Conservation (phyloP, 1,140 invertebrate species). For the Oscheius sp. region DNA sequence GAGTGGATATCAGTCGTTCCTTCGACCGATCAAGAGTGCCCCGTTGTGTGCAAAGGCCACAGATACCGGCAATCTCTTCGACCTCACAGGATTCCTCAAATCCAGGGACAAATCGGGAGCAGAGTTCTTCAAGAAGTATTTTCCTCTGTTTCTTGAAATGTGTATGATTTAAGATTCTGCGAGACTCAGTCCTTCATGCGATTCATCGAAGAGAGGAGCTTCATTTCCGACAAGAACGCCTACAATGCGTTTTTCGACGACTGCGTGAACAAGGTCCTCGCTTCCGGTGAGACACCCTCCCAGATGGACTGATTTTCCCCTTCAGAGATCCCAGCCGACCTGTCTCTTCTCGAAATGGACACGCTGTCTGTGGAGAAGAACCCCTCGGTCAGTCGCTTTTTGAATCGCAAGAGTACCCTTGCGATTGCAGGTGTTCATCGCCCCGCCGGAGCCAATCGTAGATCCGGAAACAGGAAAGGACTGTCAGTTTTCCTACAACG, state of each 20-base stretch:
- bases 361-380: not conserved
- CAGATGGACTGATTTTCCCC: not conserved
- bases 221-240: constrained; percentile 84
- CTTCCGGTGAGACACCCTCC: constrained; percentile 1
- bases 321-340: constrained; percentile 50
- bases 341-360: not conserved
- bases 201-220: constrained; percentile 97
- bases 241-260: constrained; percentile 93
- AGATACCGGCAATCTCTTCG: constrained; percentile 89
- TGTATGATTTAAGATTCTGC: constrained; percentile 35
- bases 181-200: constrained; percentile 64
- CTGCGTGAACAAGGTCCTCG: constrained; percentile 76
- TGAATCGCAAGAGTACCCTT: not conserved
- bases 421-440: constrained; percentile 81
- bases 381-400: not conserved
- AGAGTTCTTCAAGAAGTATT: constrained; percentile 51
- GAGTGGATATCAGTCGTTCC: constrained; percentile 82
- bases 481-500: constrained; percentile 29
- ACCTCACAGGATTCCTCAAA: constrained; percentile 78
- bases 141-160: constrained; percentile 26
- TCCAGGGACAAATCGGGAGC: constrained; percentile 46
- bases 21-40: constrained; percentile 89
- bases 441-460: constrained; percentile 78
- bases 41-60: constrained; percentile 83
- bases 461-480: constrained; percentile 46